Base-by-base conservation (phyloP, 37 sponge, comb jelly and placozoan species). In the Hexactinellida sp. region DNA sequence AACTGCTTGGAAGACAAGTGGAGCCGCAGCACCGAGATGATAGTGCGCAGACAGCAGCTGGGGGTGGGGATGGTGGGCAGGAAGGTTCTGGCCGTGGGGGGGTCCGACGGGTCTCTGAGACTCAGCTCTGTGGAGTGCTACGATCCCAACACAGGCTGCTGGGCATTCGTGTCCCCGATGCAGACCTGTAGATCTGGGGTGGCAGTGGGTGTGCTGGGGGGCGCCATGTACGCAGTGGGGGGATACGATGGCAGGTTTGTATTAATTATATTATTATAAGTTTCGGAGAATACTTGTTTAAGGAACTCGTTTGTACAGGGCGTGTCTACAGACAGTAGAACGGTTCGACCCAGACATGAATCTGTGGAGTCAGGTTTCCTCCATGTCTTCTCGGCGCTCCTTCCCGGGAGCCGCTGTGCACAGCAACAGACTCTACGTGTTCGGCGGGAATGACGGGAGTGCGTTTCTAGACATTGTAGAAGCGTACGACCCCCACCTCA, bases 381-480 rank as follows among this genome's bases (percentile, higher is more conserved):
- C 91, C 32, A 97, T 97, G 98, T 93, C 90, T 54, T 93, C 90
- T 24, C 52, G 93, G 32, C 86, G 96, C 38, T 93, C 94, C 76
- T 95, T 95, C 71, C 96, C 96, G n/a, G 96, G 93, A 39, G 93
- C 93, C 0, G 91, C 96, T 41, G 92, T 90, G 0, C 87, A 89
- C 36, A 54, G 83, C 13, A 88, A 84, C 47, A 87, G 84, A 37
- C 82, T 95, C 36, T 93, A 89, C 86, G 88, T 94, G 0, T 93
- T 93, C 87, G 98, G 98, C 37, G 98, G 98, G 0, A 97, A 94
- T 51, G 98, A 97, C 52, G 95, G 98, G 35, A 90, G 93, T 5
- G 90, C 95, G 10, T 94, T 97, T 32, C 90, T 97, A 47, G 92
- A 90, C 54, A 90, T 93, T 0, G 98, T 93, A 16, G 98, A 97